Evolutionary conservation across 2,113 vertebrate species (phyloP).

Genomic region (Willisornis vidua): DNA sequence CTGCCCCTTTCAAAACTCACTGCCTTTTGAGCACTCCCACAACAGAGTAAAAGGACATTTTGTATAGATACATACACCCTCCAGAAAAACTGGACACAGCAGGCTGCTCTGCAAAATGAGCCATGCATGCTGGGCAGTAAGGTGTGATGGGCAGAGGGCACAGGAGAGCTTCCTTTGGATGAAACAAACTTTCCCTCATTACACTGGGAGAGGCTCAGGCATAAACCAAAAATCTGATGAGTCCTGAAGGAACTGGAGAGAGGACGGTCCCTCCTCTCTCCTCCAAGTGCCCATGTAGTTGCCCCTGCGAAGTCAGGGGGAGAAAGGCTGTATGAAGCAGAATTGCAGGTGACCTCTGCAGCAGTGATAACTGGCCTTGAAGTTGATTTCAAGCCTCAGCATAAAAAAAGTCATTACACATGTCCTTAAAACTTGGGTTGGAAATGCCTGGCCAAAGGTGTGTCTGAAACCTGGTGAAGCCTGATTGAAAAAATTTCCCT

Average conservation of each 20-base stretch:
- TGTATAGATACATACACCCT: background rate
- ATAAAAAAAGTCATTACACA: background rate
- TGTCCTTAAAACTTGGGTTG: background rate
- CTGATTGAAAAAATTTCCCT: background rate
- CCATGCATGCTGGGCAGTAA: background rate
- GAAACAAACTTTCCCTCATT: background rate
- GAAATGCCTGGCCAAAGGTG: background rate
- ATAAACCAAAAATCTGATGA: background rate
- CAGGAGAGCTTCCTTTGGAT: background rate
- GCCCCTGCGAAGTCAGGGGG: accelerated
- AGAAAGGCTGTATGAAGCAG: background rate
- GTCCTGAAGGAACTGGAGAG: background rate
- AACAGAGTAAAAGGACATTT: background rate
- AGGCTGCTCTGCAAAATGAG: background rate
- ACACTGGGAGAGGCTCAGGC: background rate
- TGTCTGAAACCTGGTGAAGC: background rate
- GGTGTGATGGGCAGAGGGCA: background rate
- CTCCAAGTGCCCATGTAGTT: background rate
- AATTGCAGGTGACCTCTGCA: accelerated
- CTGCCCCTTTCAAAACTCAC: background rate
- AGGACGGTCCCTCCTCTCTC: background rate
- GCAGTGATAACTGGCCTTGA: background rate
- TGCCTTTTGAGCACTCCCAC: background rate
- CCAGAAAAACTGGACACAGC: background rate
- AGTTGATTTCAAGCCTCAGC: background rate